Evolutionary conservation across 2,797 vertebrate genomes (phyloP), one percentile per base, ranked within the genome.

Genomic region (Todus mexicanus): DNA sequence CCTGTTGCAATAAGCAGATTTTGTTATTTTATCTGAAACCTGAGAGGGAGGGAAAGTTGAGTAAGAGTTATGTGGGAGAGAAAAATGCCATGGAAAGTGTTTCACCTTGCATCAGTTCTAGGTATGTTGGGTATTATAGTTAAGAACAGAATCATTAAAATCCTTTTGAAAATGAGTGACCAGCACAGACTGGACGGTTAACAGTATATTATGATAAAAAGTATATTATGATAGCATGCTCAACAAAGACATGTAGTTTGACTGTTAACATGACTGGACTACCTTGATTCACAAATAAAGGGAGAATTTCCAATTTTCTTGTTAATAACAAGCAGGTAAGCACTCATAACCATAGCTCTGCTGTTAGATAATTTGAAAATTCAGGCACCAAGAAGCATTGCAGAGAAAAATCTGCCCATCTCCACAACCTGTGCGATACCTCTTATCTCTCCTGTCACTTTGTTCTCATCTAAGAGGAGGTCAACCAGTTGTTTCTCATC

Each of bases 401-500:
- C 33, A 53, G 61, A 89, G 73, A 85, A 31, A 72, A 56, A 89
- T 92, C 29, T 93, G 59, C 43, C 40, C 65, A 64, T 65, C n/a
- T 60, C 33, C 75, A 66, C 18, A 66, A 31, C 19, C 53, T 9
- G 4, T 54, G 23, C 0, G 0, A 18, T 94, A 33, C n/a, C 66
- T 75, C 66, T 89, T 81, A 56, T 64, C 65, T 92, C 51, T 93
- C 40, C 56, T 84, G 38, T 87, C 61, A 60, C 69, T 92, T 95
- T 68, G 35, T 82, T 92, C 56, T 92, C 76, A 29, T 83, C 79
- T 71, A 65, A 74, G 75, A 93, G 53, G 63, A 66, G 56, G 51
- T 95, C 79, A 70, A 29, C 51, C 84, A 84, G 84, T 93, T 96
- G 87, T 83, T 95, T 91, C 70, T 90, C n/a, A 42, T 91, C 57